Evolutionary conservation across 2,888 invertebrate genomes (phyloP).

Genomic region (Kryphioiulus occultus): DNA sequence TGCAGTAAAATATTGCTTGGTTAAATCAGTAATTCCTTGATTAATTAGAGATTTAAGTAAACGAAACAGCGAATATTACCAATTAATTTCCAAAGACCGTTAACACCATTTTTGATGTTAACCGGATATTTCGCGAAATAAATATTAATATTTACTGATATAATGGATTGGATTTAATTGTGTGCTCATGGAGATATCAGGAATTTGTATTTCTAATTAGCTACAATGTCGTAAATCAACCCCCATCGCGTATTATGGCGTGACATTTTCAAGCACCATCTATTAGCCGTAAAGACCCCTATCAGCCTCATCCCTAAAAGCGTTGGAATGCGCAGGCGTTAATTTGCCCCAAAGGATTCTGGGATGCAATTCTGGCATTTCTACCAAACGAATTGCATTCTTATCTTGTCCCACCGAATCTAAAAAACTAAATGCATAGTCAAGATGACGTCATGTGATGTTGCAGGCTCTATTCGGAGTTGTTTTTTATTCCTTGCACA

Average conservation of each 20-base stretch:
- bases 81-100: too few relatives aligned
- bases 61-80: too few relatives aligned
- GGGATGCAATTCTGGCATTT: neutral
- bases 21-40: too few relatives aligned
- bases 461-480: conserved; percentile 30
- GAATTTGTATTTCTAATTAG: neutral
- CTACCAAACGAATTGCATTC: neutral
- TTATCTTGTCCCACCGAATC: neutral
- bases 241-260: neutral
- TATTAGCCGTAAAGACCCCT: neutral
- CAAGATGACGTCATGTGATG: conserved; percentile 10
- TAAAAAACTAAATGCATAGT: neutral
- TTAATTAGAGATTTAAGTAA: too few relatives aligned
- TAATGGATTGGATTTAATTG: neutral
- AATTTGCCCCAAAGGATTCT: conserved; percentile 31
- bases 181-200: neutral
- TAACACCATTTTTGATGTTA: too few relatives aligned
- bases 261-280: conserved; percentile 16
- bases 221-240: neutral
- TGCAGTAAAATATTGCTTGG: too few relatives aligned
- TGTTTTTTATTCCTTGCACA: conserved; percentile 29
- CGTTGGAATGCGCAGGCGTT: conserved; percentile 31
- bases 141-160: neutral
- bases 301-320: neutral
- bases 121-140: neutral